Evolutionary conservation across 2,888 invertebrate species (phyloP), one percentile per base, ranked within the genome.

Genomic region (Scrobipalpa atriplicella): DNA sequence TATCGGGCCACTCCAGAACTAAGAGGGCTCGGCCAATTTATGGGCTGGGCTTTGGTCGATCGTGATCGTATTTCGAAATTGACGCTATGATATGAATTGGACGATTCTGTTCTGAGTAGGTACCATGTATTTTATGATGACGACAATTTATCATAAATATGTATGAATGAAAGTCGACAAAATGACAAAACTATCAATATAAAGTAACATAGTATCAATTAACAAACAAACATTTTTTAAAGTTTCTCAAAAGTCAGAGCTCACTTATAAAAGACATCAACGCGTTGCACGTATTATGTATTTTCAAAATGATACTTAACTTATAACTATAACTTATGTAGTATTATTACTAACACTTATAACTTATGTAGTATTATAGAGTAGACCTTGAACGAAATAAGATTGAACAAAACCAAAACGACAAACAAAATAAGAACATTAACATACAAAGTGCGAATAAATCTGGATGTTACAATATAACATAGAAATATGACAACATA

Each of bases 401-500:
- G 2, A 52, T 19, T 52, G 9, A 41, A 10, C 10, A 19, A 19
- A 18, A 52, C 19, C 18, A 52, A 52, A 18, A 19, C 29, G 10
- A 43, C 9, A 29, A 62, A 47, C 43, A 19, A 21, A 41, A 11
- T 36, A 39, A 43, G 7, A 16, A 11, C 43, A 63, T 51, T 47
- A 63, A n/a, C 16, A 51, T 16, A 51, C 47, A 51, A 29, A 58
- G 29, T 38, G 16, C 36, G 11, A 38, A 63, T 47, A 52, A 52
- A 52, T 51, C 36, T 29, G 10, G 38, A 51, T 38, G 29, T 63
- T 62, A 10, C 63, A 63, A 52, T 63, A 38, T 38, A 21, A 38
- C 52, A 63, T 21, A 62, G 19, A 67, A 67, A 67, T 38, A 56
- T 64, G 67, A 66, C 68, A 68, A 64, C 63, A 65, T 19, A 68